Evolutionary conservation across 2,888 invertebrate species (phyloP), one percentile per base, ranked within the genome.

Genomic region (Plebejus melissa): DNA sequence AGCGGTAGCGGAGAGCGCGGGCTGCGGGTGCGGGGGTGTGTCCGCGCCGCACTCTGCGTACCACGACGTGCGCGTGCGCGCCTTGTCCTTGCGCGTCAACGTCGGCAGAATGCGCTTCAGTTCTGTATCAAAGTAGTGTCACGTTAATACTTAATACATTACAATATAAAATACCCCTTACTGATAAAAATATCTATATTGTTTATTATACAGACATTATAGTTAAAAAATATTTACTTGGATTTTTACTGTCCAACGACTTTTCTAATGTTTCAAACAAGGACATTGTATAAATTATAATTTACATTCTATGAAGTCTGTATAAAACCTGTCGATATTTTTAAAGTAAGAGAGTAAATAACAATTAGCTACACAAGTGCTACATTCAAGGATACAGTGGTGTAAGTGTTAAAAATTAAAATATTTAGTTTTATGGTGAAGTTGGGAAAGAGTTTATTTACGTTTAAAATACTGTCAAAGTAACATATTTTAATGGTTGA

Each of bases 21-120:
- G 81, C 13, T 84, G 71, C 13, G 70, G 36, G 41, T 9, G 69
- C 38, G 84, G 78, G 46, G 84, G 81, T 16, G 84, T 86, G 76
- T 87, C 80, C 79, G 93, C 94, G 6, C 95, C 95, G 82, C 95
- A 95, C 83, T 96, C 96, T 0, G 96, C 95, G 86, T 96, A 96
- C 96, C 96, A 96, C 3, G 95, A 96, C 16, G 95, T 95, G 80
- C 94, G 88, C 78, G 90, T 88, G 77, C 90, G 87, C 79, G 91
- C 88, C 86, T 91, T 90, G 79, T 93, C 94, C 85, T 93, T 90
- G 80, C 91, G 87, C 79, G 89, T 87, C 77, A 91, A 82, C 78
- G 92, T 90, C 81, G 92, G 93, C 84, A 93, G 85, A 75, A 93
- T 84, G 76, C 92, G 89, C 83, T 91, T 94, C 84, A 92, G 81